A percentile compares a stretch with the other conserved stretches of the same genome.
Conservation (phyloP, 2,113 vertebrate species). For the Tragelaphus scriptus region DNA sequence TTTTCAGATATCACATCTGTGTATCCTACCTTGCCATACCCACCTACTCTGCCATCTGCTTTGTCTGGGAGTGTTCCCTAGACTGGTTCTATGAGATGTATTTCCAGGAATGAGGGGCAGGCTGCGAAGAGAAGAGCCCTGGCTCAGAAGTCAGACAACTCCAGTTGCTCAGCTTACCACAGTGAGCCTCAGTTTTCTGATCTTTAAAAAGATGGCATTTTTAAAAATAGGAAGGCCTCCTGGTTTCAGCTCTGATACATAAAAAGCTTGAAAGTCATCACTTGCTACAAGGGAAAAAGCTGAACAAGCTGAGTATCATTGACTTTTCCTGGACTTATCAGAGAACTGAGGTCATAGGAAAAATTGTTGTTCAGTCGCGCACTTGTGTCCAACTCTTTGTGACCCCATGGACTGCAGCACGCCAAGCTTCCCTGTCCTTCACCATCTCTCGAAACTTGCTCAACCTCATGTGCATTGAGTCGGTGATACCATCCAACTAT, state of each 20-base stretch:
- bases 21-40: neutral
- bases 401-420: neutral
- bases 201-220: neutral
- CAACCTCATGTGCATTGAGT: neutral
- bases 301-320: neutral
- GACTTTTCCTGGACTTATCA: neutral
- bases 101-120: neutral
- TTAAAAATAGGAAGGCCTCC: neutral
- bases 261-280: neutral
- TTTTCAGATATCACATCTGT: neutral
- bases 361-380: neutral
- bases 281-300: neutral
- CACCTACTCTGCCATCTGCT: neutral
- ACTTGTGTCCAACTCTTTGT: neutral
- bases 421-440: neutral
- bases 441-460: neutral
- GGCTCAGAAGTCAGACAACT: neutral
- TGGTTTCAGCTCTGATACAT: neutral
- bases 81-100: neutral
- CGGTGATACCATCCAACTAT: neutral
- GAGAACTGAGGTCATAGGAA: neutral
- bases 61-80: neutral
- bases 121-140: neutral
- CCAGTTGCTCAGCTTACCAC: neutral
- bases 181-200: neutral